Evolutionary conservation across 1,140 invertebrate genomes (phyloP), one percentile per base, ranked within the genome.

Genomic region (Zaprionus taronus): DNA sequence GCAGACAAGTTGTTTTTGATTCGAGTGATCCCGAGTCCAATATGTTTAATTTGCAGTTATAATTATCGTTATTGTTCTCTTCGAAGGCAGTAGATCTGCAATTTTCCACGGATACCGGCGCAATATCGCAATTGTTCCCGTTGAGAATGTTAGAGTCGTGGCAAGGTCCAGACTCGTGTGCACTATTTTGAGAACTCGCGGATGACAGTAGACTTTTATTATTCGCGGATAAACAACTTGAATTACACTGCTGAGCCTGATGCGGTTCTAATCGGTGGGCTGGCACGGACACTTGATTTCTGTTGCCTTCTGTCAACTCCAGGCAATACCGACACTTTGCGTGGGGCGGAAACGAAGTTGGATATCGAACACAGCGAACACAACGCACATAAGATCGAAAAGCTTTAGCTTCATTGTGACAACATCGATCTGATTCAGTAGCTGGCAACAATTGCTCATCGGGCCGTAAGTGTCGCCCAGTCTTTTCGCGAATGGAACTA

Each of bases 401-500:
- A 26, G 24, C 20, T 28, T 28, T 55, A 12, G 56, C 5, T 24
- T 28, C 24, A 74, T 69, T 62, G 36, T 12, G n/a, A 11, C 66
- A 56, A 26, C 24, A 28, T 58, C 14, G 17, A 6, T 28, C 14
- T 56, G 60, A 51, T 22, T 57, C 61, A 51, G 61, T 77, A 55
- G 80, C 81, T 12, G 81, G 41, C 41, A 47, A 9, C 41, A 47
- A 80, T 67, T 55, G 5, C n/a, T 41, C 24, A 55, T 41, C 17
- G 20, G 47, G 47, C 4, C 20, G 11, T 24, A 24, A 22, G 47
- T 61, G 73, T 9, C 38, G 77, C n/a, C 73, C 49, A 55, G 67
- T 79, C 67, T 66, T 58, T 77, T 91, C 83, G 79, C 83, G 80
- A 90, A 86, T 86, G 79, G 82, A 64, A 26, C 55, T 91, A 86